These are phyloP conservation scores for Drosophila nigritarsus DNA, from an alignment of 2,888 invertebrate genomes.

Conservation along the genomic window DNA sequence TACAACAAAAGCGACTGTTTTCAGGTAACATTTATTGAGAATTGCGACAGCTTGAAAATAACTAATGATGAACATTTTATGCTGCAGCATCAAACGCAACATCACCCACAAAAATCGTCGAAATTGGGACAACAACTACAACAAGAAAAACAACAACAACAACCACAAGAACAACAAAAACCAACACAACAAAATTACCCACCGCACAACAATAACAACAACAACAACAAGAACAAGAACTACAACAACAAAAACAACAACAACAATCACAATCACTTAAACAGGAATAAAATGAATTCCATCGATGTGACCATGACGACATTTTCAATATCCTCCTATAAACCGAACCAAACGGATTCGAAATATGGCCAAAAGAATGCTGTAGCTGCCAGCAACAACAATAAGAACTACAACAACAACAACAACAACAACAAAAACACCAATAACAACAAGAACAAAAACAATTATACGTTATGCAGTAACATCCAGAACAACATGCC, in stretches of 20 bases:
- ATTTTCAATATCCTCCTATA: conserved; percentile 50
- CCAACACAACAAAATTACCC: conserved; percentile 52
- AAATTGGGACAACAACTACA: conserved; percentile 33
- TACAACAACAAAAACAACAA: conserved; percentile 34
- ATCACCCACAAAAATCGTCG: conserved; percentile 32
- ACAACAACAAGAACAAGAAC: conserved; percentile 37
- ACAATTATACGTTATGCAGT: conserved; percentile 77
- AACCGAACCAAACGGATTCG: conserved; percentile 44
- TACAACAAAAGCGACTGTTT: conserved; percentile 11
- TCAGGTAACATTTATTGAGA: conserved; percentile 29
- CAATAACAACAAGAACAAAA: conserved; percentile 45
- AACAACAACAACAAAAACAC: conserved; percentile 18
- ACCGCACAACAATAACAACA: conserved; percentile 48
- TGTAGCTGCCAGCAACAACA: conserved; percentile 11
- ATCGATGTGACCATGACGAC: conserved; percentile 53
- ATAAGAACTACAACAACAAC: conserved; percentile 8
- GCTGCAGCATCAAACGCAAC: conserved; percentile 42
- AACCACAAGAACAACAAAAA: conserved; percentile 17
- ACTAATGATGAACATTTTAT: conserved; percentile 50
- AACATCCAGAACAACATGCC: conserved; percentile 55
- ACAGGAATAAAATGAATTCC: conserved; percentile 31
- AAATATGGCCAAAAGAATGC: conserved; percentile 24
- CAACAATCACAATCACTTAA: conserved; percentile 36
- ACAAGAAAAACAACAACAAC: conserved; percentile 31
- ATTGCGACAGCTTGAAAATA: conserved; percentile 16